Evolutionary conservation across 2,797 vertebrate species (phyloP).

Genomic region (Neostethus bicornis): DNA sequence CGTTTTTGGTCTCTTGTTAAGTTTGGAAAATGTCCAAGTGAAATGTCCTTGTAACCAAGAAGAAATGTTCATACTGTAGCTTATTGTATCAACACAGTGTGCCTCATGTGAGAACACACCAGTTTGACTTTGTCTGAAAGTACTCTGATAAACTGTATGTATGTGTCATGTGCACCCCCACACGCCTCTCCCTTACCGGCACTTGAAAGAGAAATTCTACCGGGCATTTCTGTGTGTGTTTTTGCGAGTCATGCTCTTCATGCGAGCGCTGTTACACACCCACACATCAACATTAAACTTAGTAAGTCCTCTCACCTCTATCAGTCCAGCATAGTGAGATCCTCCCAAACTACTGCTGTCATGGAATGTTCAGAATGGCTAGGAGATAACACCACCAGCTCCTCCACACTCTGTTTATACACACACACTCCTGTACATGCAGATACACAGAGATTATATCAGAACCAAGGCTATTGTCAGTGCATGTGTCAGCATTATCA

Average conservation of each 20-base stretch:
- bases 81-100: background rate
- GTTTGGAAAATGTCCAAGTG: background rate
- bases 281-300: conserved; percentile 30
- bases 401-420: conserved; percentile 54
- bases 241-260: conserved; percentile 4
- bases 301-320: conserved; percentile 38
- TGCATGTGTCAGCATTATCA: conserved; percentile 65
- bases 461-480: conserved; percentile 59
- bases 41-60: background rate
- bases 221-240: conserved; percentile 21
- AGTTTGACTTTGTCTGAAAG: conserved; percentile 27
- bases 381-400: conserved; percentile 63
- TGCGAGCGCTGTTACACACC: conserved; percentile 9
- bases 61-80: background rate
- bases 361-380: conserved; percentile 69
- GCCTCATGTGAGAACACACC: conserved; percentile 6
- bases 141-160: conserved; percentile 29
- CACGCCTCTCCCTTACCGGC: conserved; percentile 13
- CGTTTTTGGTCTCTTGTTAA: background rate
- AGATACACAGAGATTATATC: conserved; percentile 50
- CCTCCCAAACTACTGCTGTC: conserved; percentile 58
- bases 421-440: conserved; percentile 29
- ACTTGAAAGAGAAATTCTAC: conserved; percentile 17
- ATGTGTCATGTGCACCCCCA: conserved; percentile 23
- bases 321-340: conserved; percentile 35